Conservation (phyloP, 1,140 invertebrate species). For the Psix sp. region DNA sequence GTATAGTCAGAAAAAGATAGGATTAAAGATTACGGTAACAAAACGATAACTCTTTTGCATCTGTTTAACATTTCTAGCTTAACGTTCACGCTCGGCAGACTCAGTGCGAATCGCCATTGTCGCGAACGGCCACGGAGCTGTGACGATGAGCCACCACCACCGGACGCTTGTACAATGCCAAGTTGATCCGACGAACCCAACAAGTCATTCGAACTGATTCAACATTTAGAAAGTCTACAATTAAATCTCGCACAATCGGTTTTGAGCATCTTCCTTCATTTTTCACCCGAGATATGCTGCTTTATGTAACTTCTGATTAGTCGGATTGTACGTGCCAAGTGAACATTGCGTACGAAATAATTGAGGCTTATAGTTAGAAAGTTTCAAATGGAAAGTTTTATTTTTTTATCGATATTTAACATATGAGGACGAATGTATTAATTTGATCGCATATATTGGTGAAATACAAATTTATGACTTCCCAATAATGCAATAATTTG, state of each 20-base stretch:
- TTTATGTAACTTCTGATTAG: slow-evolving; percentile 17
- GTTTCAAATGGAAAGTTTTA: slow-evolving; percentile 21
- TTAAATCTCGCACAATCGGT: background rate
- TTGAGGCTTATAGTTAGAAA: slow-evolving; percentile 19
- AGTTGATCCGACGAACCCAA: slow-evolving; percentile 11
- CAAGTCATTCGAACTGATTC: slow-evolving; percentile 25
- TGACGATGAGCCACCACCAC: slow-evolving; percentile 42
- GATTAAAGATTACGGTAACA: slow-evolving; percentile 31
- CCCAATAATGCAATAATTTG: no score
- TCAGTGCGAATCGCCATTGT: slow-evolving; percentile 54
- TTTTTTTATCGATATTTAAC: no score
- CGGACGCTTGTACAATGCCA: slow-evolving; percentile 36
- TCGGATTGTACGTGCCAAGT: background rate
- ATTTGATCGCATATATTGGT: no score
- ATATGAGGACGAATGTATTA: no score
- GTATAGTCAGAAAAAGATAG: slow-evolving; percentile 11
- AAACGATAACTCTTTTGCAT: slow-evolving; percentile 51
- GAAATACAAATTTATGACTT: no score
- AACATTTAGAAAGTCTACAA: slow-evolving; percentile 40
- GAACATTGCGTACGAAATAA: slow-evolving; percentile 11
- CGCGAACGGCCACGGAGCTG: slow-evolving; percentile 36
- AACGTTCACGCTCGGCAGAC: slow-evolving; percentile 61
- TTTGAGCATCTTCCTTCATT: background rate
- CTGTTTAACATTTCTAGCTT: slow-evolving; percentile 47
- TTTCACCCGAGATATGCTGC: background rate